Evolutionary conservation across 1,140 invertebrate species (phyloP).

Genomic region (Coelopa frigida): DNA sequence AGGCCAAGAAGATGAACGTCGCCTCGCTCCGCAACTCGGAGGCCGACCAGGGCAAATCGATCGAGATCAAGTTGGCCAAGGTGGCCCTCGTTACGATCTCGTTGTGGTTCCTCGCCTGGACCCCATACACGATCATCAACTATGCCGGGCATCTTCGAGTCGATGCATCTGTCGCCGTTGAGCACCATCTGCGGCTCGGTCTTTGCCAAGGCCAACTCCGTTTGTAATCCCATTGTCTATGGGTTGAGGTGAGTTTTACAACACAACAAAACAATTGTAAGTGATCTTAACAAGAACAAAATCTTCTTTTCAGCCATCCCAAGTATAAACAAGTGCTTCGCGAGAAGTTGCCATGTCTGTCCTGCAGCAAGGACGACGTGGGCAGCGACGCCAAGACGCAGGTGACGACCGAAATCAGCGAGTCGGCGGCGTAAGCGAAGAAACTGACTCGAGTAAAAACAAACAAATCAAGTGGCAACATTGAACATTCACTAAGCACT

Average conservation of each 20-base stretch:
- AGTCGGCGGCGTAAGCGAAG: conserved; percentile 40
- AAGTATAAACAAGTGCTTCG: conserved; percentile 57
- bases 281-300: neutral
- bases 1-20: conserved; percentile 67
- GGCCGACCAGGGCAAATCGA: conserved; percentile 53
- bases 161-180: conserved; percentile 55
- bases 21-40: conserved; percentile 57
- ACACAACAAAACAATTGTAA: neutral
- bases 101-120: conserved; percentile 71
- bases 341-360: conserved; percentile 47
- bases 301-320: conserved; percentile 52
- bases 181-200: conserved; percentile 61
- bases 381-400: conserved; percentile 47
- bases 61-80: conserved; percentile 55
- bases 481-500: no score
- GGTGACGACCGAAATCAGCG: conserved; percentile 37
- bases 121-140: conserved; percentile 65
- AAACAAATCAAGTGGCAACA: no score
- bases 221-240: conserved; percentile 64
- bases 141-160: conserved; percentile 60
- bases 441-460: no score
- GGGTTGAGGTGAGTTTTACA: conserved; percentile 41
- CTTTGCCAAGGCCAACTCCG: conserved; percentile 59
- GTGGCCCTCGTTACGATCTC: conserved; percentile 67
- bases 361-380: conserved; percentile 51